A percentile compares a stretch with the other conserved stretches of the same genome.
phyloP scores from a whole-genome alignment of 2,113 vertebrate species.

The Sterrhoptilus dennistouni region DNA sequence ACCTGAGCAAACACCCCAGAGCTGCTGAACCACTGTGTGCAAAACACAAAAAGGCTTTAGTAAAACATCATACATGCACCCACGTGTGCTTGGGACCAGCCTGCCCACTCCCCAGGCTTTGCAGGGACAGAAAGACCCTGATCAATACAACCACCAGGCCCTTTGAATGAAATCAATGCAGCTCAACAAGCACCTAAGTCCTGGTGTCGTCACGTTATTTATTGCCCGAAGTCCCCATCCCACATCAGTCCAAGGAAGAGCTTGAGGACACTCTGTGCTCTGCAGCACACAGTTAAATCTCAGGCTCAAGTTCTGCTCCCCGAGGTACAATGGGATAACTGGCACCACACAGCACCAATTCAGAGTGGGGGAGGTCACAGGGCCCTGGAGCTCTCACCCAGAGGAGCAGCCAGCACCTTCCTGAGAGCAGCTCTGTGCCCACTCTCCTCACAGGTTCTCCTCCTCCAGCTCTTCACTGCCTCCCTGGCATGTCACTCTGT shows the following conservation, averaged over 20 bases:
- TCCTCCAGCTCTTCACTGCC: background rate
- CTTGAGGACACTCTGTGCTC: background rate
- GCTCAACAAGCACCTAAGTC: constrained; percentile 26
- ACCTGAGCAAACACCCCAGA: constrained; percentile 8
- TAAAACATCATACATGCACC: fast-evolving
- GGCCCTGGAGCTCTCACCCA: background rate
- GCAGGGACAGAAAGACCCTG: background rate
- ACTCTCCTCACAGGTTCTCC: constrained; percentile 4
- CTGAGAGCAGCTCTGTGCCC: background rate
- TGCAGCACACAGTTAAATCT: background rate
- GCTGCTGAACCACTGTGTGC: background rate
- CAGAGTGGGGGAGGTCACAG: fast-evolving
- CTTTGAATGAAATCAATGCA: constrained; percentile 52
- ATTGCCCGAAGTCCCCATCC: constrained; percentile 1
- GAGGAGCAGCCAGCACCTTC: background rate
- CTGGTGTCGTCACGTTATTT: constrained; percentile 44
- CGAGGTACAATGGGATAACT: fast-evolving
- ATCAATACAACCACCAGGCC: constrained; percentile 17
- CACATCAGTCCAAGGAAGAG: background rate
- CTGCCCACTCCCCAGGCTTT: background rate
- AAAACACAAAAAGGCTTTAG: background rate
- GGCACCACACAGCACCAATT: background rate
- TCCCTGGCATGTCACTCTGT: background rate
- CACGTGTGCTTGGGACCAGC: fast-evolving
- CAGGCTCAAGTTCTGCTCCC: background rate